phyloP scores from a whole-genome alignment of 2,888 invertebrate species.

The Mayetiola destructor region DNA sequence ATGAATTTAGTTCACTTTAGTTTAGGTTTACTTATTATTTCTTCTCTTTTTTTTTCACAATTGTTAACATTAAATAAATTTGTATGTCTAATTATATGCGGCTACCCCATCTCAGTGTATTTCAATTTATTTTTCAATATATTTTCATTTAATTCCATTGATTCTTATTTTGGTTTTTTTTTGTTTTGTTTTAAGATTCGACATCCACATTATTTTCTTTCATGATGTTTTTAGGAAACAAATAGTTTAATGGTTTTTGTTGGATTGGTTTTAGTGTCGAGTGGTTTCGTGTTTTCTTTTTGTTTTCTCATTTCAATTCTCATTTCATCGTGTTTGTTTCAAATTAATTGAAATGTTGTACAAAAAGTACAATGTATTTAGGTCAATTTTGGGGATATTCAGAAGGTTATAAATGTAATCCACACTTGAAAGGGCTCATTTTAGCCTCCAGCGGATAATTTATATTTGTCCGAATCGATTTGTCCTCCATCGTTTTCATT shows the following conservation, averaged over 20 bases:
- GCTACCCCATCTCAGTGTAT: constrained; percentile 12
- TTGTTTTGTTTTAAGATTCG: too few relatives aligned
- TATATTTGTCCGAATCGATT: too few relatives aligned
- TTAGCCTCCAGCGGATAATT: too few relatives aligned
- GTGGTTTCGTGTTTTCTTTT: neutral
- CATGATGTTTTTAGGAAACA: too few relatives aligned
- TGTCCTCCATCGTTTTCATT: too few relatives aligned
- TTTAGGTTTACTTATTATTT: neutral
- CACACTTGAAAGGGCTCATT: too few relatives aligned
- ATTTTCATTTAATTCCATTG: neutral
- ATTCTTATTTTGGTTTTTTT: neutral
- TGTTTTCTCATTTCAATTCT: neutral
- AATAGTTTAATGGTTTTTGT: constrained; percentile 10
- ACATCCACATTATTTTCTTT: too few relatives aligned
- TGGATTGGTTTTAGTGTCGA: constrained; percentile 6
- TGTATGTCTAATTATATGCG: neutral
- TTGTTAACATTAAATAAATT: neutral
- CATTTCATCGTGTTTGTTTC: too few relatives aligned
- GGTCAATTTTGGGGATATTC: too few relatives aligned
- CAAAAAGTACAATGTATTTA: too few relatives aligned
- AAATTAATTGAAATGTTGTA: too few relatives aligned
- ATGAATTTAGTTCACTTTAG: neutral
- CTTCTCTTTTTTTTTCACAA: neutral
- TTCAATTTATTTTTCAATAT: neutral
- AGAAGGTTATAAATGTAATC: too few relatives aligned